Conservation (phyloP, 2,113 vertebrate genomes). For the Trogon surrucura region DNA sequence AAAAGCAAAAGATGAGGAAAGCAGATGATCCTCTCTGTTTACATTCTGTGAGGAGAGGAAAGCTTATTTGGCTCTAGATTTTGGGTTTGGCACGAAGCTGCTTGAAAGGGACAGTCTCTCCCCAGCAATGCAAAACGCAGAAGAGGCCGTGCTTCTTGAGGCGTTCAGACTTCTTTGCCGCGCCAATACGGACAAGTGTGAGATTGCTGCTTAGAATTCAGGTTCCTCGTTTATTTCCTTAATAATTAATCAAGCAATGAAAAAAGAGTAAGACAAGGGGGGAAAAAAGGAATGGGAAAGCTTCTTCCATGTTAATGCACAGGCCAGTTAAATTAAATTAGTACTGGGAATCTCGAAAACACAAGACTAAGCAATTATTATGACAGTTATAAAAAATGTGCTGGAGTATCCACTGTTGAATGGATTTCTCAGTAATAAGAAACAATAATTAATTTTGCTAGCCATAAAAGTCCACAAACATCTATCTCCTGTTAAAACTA, state of each 20-base stretch:
- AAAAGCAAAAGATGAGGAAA: background rate
- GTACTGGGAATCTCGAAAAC: background rate
- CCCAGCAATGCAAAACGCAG: background rate
- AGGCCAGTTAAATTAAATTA: background rate
- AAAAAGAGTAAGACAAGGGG: background rate
- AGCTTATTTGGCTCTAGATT: background rate
- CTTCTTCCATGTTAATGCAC: background rate
- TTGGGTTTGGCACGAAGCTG: background rate
- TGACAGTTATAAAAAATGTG: background rate
- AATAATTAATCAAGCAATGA: background rate
- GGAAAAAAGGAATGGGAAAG: background rate
- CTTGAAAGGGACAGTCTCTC: background rate
- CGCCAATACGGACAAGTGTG: background rate
- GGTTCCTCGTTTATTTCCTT: background rate
- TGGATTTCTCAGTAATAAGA: slow-evolving; percentile 1
- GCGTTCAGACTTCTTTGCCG: background rate
- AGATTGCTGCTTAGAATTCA: background rate
- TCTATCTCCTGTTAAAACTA: slow-evolving; percentile 5
- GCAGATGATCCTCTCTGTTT: background rate
- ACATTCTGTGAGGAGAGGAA: background rate
- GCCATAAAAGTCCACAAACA: background rate
- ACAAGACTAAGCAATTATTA: background rate
- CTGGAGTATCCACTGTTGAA: background rate
- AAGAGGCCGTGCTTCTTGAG: background rate
- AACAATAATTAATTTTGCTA: background rate